Evolutionary conservation across 2,888 invertebrate species (phyloP).

Genomic region (Thymelicus acteon): DNA sequence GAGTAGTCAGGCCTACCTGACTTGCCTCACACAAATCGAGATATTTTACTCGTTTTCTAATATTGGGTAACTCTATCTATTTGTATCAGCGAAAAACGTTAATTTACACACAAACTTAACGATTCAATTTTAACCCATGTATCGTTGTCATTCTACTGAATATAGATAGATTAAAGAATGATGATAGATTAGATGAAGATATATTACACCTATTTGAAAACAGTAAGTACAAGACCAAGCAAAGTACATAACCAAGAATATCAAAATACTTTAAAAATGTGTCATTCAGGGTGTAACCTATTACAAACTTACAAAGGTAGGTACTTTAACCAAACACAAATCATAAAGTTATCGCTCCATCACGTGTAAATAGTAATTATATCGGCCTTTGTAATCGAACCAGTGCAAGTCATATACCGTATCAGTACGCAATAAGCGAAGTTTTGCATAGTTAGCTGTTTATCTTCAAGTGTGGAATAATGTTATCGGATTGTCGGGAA

Average conservation of each 20-base stretch:
- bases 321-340: slow-evolving; percentile 11
- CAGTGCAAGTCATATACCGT: slow-evolving; percentile 24
- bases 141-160: no score
- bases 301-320: neutral
- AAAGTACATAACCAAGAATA: no score
- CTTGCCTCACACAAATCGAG: slow-evolving; percentile 6
- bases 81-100: neutral
- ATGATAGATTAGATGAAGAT: no score
- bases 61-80: neutral
- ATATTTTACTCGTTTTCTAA: slow-evolving; percentile 1
- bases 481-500: slow-evolving; percentile 54
- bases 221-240: no score
- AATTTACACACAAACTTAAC: neutral
- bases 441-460: slow-evolving; percentile 24
- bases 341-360: slow-evolving; percentile 8
- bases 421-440: slow-evolving; percentile 30
- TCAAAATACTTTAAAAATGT: neutral
- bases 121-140: no score
- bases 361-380: slow-evolving; percentile 11
- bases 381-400: slow-evolving; percentile 20
- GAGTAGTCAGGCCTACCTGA: slow-evolving; percentile 17
- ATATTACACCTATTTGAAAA: no score
- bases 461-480: slow-evolving; percentile 47
- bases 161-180: no score
- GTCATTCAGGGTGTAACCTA: slow-evolving; percentile 10